Conservation (phyloP, 1,140 invertebrate genomes). For the Pseudoatta argentina region DNA sequence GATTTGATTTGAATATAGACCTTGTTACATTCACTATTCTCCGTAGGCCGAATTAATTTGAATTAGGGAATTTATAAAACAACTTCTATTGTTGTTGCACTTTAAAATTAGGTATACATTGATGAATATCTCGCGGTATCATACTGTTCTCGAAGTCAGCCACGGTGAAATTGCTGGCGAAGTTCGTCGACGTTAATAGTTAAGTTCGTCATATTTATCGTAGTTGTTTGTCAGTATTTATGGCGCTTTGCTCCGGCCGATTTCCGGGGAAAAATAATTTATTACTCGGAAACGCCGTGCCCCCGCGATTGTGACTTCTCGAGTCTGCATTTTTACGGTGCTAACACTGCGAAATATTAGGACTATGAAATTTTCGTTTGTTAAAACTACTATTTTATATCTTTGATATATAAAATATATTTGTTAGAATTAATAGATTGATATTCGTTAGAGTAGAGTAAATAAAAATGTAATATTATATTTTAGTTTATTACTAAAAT, state of each 20-base stretch:
- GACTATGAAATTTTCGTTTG: conserved; percentile 9
- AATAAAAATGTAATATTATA: not conserved
- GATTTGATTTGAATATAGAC: conserved; percentile 33
- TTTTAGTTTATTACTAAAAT: conserved; percentile 7
- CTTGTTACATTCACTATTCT: conserved; percentile 30
- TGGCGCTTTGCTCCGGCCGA: conserved; percentile 38
- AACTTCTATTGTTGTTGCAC: conserved; percentile 13
- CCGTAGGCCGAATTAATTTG: not conserved
- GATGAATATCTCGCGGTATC: conserved; percentile 21
- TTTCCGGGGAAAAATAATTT: conserved; percentile 51
- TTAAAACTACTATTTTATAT: not conserved
- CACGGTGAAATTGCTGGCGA: conserved; percentile 23
- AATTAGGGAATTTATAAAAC: conserved; percentile 55
- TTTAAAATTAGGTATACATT: conserved; percentile 43
- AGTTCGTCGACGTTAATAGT: conserved; percentile 50
- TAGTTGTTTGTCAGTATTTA: conserved; percentile 62
- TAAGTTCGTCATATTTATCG: conserved; percentile 53
- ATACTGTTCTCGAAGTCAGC: not conserved
- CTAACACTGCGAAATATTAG: conserved; percentile 19
- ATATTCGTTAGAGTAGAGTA: not conserved
- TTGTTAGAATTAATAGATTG: too few relatives aligned
- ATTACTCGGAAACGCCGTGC: conserved; percentile 30
- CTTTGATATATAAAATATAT: too few relatives aligned
- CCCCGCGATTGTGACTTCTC: conserved; percentile 27
- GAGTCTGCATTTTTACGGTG: conserved; percentile 18